phyloP scores from a whole-genome alignment of 2,888 invertebrate species.

The Alloplasta piceator region DNA sequence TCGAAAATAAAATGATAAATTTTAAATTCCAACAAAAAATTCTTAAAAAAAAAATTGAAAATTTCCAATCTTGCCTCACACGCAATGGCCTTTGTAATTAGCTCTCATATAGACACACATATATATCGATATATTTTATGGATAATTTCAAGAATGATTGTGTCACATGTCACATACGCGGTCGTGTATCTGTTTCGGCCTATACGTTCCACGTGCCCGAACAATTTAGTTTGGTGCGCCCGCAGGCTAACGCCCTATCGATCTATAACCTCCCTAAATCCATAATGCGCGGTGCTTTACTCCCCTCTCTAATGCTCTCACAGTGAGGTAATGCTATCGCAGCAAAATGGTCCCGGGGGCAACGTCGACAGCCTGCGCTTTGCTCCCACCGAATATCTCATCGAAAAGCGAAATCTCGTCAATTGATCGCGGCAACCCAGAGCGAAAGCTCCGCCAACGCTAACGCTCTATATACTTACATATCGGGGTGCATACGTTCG shows the following conservation, averaged over 20 bases:
- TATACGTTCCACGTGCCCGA: constrained; percentile 35
- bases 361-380: neutral
- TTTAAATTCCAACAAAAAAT: too few species aligned
- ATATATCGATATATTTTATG: too few species aligned
- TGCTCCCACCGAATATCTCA: constrained; percentile 22
- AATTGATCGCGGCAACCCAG: constrained; percentile 29
- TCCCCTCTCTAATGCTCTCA: neutral
- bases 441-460: constrained; percentile 11
- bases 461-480: neutral
- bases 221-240: constrained; percentile 23
- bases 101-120: too few species aligned
- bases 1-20: too few species aligned
- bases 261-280: constrained; percentile 27
- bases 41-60: too few species aligned
- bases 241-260: constrained; percentile 27
- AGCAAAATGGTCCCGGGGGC: constrained; percentile 35
- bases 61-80: too few species aligned
- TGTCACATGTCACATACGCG: too few species aligned
- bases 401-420: constrained; percentile 43
- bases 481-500: neutral
- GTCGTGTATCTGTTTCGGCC: constrained; percentile 1
- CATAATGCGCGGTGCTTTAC: constrained; percentile 24
- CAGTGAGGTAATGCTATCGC: constrained; percentile 33
- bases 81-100: too few species aligned
- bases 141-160: too few species aligned